These are phyloP conservation scores for Microtus richardsoni DNA, from an alignment of 2,113 vertebrate genomes.

Conservation along the genomic window DNA sequence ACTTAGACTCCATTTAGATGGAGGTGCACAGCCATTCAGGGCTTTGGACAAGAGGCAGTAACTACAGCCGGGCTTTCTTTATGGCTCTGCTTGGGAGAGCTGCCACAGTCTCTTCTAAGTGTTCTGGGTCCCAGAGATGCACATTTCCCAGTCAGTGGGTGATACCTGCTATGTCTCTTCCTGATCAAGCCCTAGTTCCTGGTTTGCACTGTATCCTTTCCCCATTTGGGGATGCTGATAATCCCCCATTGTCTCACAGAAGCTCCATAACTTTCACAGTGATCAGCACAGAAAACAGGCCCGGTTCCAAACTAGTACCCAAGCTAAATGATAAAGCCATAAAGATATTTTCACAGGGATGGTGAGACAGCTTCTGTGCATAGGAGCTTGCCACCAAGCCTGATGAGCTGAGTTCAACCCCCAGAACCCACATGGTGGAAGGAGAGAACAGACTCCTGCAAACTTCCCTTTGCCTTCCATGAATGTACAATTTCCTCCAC, in stretches of 20 bases:
- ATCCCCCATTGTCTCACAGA: not conserved
- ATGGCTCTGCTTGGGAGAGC: not conserved
- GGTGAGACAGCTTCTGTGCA: not conserved
- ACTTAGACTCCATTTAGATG: too few relatives aligned
- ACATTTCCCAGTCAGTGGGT: not conserved
- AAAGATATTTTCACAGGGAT: not conserved
- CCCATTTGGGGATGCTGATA: not conserved
- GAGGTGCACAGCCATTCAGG: not conserved
- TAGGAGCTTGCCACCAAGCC: not conserved
- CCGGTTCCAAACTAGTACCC: not conserved
- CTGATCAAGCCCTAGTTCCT: not conserved
- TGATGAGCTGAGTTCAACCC: not conserved
- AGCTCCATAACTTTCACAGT: not conserved
- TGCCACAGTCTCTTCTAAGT: not conserved
- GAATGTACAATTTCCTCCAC: too few relatives aligned
- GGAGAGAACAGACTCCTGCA: not conserved
- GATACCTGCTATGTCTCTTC: not conserved
- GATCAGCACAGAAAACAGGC: not conserved
- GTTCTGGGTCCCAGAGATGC: too few relatives aligned
- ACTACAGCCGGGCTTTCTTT: not conserved
- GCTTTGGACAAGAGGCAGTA: not conserved
- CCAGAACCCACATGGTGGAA: not conserved
- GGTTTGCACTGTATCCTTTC: not conserved
- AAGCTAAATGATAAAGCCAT: not conserved
- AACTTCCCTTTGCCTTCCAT: not conserved